phyloP scores from a whole-genome alignment of 2,113 vertebrate species.

The Istiophorus platypterus region DNA sequence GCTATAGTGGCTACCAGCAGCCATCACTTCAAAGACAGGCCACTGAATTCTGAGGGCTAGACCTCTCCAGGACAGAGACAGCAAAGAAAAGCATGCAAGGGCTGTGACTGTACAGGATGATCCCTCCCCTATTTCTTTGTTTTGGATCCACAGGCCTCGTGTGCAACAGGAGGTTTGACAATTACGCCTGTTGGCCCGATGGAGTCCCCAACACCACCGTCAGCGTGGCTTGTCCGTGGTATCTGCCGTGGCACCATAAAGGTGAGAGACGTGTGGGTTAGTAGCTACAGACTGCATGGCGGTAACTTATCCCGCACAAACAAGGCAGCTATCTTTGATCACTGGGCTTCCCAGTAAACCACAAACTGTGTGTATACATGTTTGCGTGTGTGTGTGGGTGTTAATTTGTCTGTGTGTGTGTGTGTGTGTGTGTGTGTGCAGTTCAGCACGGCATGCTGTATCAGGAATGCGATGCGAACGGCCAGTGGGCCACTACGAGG shows the following conservation, averaged over 20 bases:
- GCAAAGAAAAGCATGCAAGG: neutral
- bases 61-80: neutral
- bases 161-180: conserved; percentile 92
- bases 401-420: conserved; percentile 49
- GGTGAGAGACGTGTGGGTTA: conserved; percentile 78
- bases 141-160: conserved; percentile 84
- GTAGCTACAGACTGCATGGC: neutral
- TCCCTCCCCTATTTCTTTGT: neutral
- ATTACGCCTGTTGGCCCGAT: conserved; percentile 94
- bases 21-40: conserved; percentile 40
- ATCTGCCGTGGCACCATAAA: conserved; percentile 90
- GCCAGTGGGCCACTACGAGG: conserved; percentile 86
- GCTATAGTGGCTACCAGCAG: conserved; percentile 7
- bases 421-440: conserved; percentile 70
- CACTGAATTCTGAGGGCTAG: neutral
- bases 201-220: conserved; percentile 91
- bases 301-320: neutral
- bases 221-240: conserved; percentile 94
- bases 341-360: neutral
- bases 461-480: conserved; percentile 89
- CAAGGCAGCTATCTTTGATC: conserved; percentile 11
- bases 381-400: conserved; percentile 48
- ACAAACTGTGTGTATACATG: conserved; percentile 6
- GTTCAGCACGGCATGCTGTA: conserved; percentile 90
- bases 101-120: neutral